A percentile compares a stretch with the other conserved stretches of the same genome.
Conservation (phyloP, 2,888 invertebrate genomes). For the Agrenia bidenticulata region DNA sequence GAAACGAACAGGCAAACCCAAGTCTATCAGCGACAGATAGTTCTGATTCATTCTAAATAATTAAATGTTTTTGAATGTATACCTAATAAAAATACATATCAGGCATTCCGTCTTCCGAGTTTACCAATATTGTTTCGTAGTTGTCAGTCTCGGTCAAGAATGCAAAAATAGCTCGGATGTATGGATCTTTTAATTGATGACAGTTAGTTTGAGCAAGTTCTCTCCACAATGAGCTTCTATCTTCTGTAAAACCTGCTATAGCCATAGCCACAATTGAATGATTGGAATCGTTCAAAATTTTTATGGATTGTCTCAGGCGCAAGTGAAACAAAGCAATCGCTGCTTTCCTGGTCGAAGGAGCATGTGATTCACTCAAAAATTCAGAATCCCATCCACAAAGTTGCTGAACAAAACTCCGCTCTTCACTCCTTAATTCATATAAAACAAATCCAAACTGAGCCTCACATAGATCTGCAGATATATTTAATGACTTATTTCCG, state of each 20-base stretch:
- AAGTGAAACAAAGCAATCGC: slow-evolving; percentile 89
- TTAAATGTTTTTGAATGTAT: too few species aligned
- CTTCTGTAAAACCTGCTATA: slow-evolving; percentile 73
- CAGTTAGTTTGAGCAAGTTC: slow-evolving; percentile 73
- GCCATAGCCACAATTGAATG: slow-evolving; percentile 52
- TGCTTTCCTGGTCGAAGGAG: slow-evolving; percentile 78
- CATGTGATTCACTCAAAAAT: slow-evolving; percentile 62
- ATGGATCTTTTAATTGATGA: slow-evolving; percentile 79
- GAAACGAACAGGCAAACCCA: slow-evolving; percentile 85
- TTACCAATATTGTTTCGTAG: slow-evolving; percentile 74
- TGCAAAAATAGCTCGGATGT: slow-evolving; percentile 84
- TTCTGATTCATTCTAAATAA: slow-evolving; percentile 72
- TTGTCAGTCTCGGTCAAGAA: slow-evolving; percentile 80
- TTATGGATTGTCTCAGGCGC: slow-evolving; percentile 78
- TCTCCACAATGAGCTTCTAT: slow-evolving; percentile 76
- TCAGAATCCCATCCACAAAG: slow-evolving; percentile 89
- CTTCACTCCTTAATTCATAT: slow-evolving; percentile 63
- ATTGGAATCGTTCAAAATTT: slow-evolving; percentile 69
- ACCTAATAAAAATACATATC: slow-evolving; percentile 1
- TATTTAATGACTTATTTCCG: slow-evolving; percentile 16
- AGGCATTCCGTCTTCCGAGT: too few species aligned
- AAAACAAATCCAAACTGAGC: slow-evolving; percentile 25
- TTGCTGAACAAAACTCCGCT: slow-evolving; percentile 76
- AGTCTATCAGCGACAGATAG: slow-evolving; percentile 84
- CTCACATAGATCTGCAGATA: too few species aligned